Evolutionary conservation across 2,888 invertebrate species (phyloP), one percentile per base, ranked within the genome.

Genomic region (Phymatocera aterrima): DNA sequence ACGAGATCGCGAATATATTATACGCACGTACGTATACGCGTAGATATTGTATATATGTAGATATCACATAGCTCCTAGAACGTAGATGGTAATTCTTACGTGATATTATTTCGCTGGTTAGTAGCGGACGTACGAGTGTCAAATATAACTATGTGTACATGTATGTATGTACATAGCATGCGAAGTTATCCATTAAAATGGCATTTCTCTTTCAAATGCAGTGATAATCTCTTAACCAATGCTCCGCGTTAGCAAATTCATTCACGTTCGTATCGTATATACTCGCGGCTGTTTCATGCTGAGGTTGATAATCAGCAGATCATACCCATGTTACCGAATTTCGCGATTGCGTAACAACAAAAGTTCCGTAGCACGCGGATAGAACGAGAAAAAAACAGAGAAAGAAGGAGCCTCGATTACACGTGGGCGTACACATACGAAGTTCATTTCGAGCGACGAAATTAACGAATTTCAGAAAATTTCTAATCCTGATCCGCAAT

Each of bases 81-180:
- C 12, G 43, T 28, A 28, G 18, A 43, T 68, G 43, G 10, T 28
- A 43, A 46, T 68, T 68, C 12, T 68, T 72, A 51, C 21, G 72
- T 24, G 51, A 72, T 48, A 18, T 64, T 64, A 12, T 18, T 6
- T 21, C 34, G 31, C 24, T 8, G 64, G 24, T 61, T n/a, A n/a
- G n/a, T n/a, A n/a, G n/a, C n/a, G n/a, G n/a, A n/a, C n/a, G n/a
- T n/a, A n/a, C n/a, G n/a, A n/a, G n/a, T n/a, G n/a, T n/a, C n/a
- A n/a, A n/a, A n/a, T n/a, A n/a, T n/a, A n/a, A n/a, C n/a, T n/a
- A n/a, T n/a, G n/a, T n/a, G n/a, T n/a, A n/a, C n/a, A n/a, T n/a
- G n/a, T n/a, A 37, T 64, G 34, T 37, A 10, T 60, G 8, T 34
- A n/a, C n/a, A n/a, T n/a, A n/a, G n/a, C n/a, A 31, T 37, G 37